Base-by-base conservation (phyloP, 2,113 vertebrate species). In the human (Homo sapiens) region DNA sequence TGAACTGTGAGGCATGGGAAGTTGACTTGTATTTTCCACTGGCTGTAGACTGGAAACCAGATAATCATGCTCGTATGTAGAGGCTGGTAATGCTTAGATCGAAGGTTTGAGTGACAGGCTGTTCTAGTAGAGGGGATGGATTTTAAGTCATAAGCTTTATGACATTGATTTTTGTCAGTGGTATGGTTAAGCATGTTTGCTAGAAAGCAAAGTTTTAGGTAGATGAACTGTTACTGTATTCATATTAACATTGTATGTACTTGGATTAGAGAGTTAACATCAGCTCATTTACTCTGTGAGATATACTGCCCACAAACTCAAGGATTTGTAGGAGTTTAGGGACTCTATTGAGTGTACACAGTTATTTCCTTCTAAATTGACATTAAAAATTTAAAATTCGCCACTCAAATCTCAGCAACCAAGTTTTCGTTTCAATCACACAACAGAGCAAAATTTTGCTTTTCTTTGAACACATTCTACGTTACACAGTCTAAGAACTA, bases 361-460 rank as follows among this genome's bases (percentile, higher is more conserved):
- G n/a, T 40, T 66, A 18, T 48, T 88, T 55, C 27, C 66, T 91
- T 90, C 52, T 45, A 55, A 55, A 27, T 35, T 83, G 43, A 85
- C 55, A 59, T 93, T 94, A 85, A 64, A 64, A 50, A n/a, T 92
- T 85, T 83, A 45, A 95, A 91, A 93, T 79, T 75, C 81, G 25
- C 55, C 45, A 35, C 38, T 89, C 30, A 81, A 3, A 61, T n/a
- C 6, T 91, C 8, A 96, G n/a, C 30, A 72, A n/a, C 50, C 45
- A 92, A 55, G 14, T 82, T 97, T 93, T 85, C 91, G 96, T 96
- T 89, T 93, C 40, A 80, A 48, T 12, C 30, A n/a, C 11, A 85
- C 22, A 92, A 40, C 1, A 91, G 52, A 72, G 84, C 35, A 92
- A 88, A 94, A 59, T 48, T 43, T 25, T 79, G 38, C 11, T 73